phyloP scores from a whole-genome alignment of 92 coral and sea anemone species.

The Paragorgia papillata region DNA sequence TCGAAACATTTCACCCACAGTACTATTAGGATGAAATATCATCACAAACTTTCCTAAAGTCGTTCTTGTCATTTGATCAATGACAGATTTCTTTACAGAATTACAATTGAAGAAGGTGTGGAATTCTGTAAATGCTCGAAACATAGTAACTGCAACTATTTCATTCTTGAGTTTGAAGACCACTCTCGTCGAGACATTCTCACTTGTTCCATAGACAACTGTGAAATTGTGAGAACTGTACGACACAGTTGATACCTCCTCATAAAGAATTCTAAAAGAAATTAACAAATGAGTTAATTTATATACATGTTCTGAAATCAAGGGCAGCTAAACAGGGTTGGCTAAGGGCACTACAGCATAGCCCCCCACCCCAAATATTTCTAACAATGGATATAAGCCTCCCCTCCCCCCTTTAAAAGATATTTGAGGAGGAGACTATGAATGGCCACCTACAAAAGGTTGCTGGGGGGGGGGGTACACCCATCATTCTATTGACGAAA shows the following conservation, averaged over 20 bases:
- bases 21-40: slow-evolving; percentile 72
- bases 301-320: too few species aligned
- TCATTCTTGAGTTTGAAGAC: slow-evolving; percentile 94
- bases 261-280: slow-evolving; percentile 78
- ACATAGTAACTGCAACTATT: slow-evolving; percentile 80
- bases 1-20: slow-evolving; percentile 80
- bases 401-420: too few species aligned
- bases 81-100: slow-evolving; percentile 91
- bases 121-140: slow-evolving; percentile 96
- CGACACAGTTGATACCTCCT: slow-evolving; percentile 97
- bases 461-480: too few species aligned
- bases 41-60: slow-evolving; percentile 79
- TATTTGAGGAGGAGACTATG: too few species aligned
- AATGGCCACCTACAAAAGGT: too few species aligned
- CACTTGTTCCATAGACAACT: slow-evolving; percentile 82
- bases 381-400: too few species aligned
- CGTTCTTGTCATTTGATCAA: slow-evolving; percentile 95
- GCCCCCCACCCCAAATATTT: too few species aligned
- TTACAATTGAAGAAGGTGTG: slow-evolving; percentile 98
- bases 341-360: too few species aligned
- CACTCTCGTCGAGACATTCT: slow-evolving; percentile 79
- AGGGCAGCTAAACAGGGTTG: too few species aligned
- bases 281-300: too few species aligned
- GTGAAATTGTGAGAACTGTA: slow-evolving; percentile 94
- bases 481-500: too few species aligned